Evolutionary conservation across 1,140 invertebrate species (phyloP), one percentile per base, ranked within the genome.

Genomic region (Diplogasteroides magnus): DNA sequence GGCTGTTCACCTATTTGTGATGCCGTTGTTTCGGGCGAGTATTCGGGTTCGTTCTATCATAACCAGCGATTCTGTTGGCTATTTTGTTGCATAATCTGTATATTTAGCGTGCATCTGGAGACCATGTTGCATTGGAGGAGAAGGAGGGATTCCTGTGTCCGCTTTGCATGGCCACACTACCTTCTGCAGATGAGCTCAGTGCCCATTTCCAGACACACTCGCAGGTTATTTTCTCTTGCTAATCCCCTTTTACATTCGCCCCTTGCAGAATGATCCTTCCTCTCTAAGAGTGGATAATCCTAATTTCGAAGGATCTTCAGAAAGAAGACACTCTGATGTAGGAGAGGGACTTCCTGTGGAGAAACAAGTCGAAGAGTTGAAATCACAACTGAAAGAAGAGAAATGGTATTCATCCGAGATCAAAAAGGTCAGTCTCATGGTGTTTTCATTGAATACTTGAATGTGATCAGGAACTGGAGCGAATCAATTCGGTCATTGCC

Each of bases 401-500:
- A 72, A 72, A 61, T 23, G 19, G 23, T 72, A 61, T 63, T 64
- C 70, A 27, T 31, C 55, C 28, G 31, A 60, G 27, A 29, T 72
- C 26, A 72, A 71, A 48, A 48, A 48, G 64, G 64, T 67, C 19
- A 37, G 15, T 63, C 0, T 6, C 15, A 23, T 13, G 19, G 26
- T 64, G 14, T 25, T 67, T 23, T 14, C 19, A 19, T 59, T 25
- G 48, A 26, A 61, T 59, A 60, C 25, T 13, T 31, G 28, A 11
- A 71, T 29, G 2, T 71, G 13, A 59, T 73, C 62, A 74, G 64
- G 73, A 74, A 26, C 67, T 74, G 2, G 73, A 74, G 29, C 32
- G 65, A 28, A 63, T 74, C 13, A 63, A 74, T 48, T 25, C 64
- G 11, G 68, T 74, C 0, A 58, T 74, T 25, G 73, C 73, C 15